Evolutionary conservation across 2,888 invertebrate species (phyloP).

Genomic region (Acanthosepion pharaonis): DNA sequence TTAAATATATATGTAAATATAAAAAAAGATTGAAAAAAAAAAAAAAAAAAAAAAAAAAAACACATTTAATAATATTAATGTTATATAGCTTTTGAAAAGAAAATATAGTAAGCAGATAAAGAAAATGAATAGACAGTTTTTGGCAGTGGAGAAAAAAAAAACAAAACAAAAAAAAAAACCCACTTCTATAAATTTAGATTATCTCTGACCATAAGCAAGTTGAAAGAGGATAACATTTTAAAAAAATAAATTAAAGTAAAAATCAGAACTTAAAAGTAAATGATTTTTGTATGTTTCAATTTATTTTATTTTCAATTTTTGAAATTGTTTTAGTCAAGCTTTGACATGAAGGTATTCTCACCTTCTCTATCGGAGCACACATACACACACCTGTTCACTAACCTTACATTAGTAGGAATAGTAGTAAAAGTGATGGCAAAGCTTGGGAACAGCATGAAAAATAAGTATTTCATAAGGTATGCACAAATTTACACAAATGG

Average conservation of each 20-base stretch:
- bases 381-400: constrained; percentile 9
- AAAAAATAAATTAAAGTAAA: neutral
- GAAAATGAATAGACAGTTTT: neutral
- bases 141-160: constrained; percentile 8
- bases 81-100: neutral
- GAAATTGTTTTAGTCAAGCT: neutral
- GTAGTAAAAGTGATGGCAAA: neutral
- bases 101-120: neutral
- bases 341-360: constrained; percentile 33
- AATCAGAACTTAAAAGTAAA: neutral
- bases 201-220: constrained; percentile 22
- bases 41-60: neutral
- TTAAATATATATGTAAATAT: constrained; percentile 33
- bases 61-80: constrained; percentile 8
- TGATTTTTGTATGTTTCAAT: neutral
- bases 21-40: neutral
- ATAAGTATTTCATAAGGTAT: constrained; percentile 18
- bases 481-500: constrained; percentile 20
- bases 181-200: neutral
- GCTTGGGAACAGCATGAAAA: constrained; percentile 33
- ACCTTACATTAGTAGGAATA: neutral
- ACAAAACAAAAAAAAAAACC: neutral
- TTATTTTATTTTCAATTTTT: neutral
- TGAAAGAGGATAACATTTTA: neutral
- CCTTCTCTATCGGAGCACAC: neutral